Evolutionary conservation across 2,888 invertebrate species (phyloP), one percentile per base, ranked within the genome.

Genomic region (Drosophila anceps): DNA sequence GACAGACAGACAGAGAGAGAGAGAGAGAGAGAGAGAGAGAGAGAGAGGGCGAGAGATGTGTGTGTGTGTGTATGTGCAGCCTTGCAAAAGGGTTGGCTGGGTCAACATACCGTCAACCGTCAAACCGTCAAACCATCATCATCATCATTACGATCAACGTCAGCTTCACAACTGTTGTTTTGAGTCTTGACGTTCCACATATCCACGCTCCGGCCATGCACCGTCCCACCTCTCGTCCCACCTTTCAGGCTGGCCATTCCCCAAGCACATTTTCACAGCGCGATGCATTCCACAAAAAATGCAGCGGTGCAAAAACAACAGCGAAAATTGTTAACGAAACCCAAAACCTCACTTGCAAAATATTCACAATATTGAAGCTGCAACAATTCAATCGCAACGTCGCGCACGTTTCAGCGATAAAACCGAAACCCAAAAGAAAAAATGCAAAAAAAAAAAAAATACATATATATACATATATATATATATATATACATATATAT

Each of bases 351-450:
- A 51, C 41, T 72, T 76, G 72, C 72, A 68, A 76, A 72, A 76
- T 72, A 68, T 76, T 63, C 59, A 57, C 29, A 57, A 66, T 64
- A 78, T 70, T 74, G 77, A 70, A 70, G 70, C 77, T 78, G 78
- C 69, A 74, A 67, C 74, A 77, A 64, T 61, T 78, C 73, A 76
- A 39, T 70, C 77, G 77, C 77, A 84, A 75, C 84, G 78, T 82
- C 63, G 76, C 78, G 81, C 84, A 84, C 84, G 84, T 87, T 84
- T 79, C 51, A 54, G 71, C 81, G 73, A 84, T 86, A 86, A 84
- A 84, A 64, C 31, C 46, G 70, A 68, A 43, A 6, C 31, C 63
- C 43, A 29, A 35, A 59, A 46, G 48, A 33, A 43, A 61, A 54
- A 20, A 37, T 33, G 55, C 24, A 44, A 12, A 7, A 43, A 60